Evolutionary conservation across 2,888 invertebrate species (phyloP).

Genomic region (Oconnorella tubifera): DNA sequence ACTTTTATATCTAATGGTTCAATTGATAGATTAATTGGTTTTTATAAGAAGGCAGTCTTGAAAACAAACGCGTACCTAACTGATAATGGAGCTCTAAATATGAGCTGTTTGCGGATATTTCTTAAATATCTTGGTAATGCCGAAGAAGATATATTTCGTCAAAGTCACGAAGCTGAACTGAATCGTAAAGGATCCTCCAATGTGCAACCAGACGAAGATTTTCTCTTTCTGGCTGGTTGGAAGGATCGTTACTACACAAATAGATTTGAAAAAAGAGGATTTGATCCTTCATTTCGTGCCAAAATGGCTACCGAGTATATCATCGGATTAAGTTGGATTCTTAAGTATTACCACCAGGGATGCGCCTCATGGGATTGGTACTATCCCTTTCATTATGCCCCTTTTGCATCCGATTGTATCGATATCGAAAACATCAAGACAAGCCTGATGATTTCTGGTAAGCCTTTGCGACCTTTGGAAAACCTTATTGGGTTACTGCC

Average conservation of each 20-base stretch:
- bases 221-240: conserved; percentile 85
- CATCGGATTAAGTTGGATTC: conserved; percentile 93
- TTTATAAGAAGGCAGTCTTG: conserved; percentile 91
- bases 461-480: conserved; percentile 93
- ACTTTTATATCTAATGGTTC: conserved; percentile 96
- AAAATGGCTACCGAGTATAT: conserved; percentile 92
- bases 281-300: conserved; percentile 71
- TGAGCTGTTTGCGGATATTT: conserved; percentile 89
- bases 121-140: conserved; percentile 87
- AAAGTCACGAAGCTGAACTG: conserved; percentile 79
- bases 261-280: conserved; percentile 59
- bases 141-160: conserved; percentile 96
- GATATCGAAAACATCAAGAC: conserved; percentile 77
- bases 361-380: conserved; percentile 99
- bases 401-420: conserved; percentile 97
- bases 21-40: conserved; percentile 82
- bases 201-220: conserved; percentile 78
- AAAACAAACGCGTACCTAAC: conserved; percentile 94
- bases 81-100: conserved; percentile 86
- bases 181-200: conserved; percentile 58
- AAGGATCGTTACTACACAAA: conserved; percentile 92
- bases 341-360: conserved; percentile 98
- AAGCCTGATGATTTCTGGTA: conserved; percentile 80
- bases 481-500: conserved; percentile 99
- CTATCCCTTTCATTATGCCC: conserved; percentile 99